phyloP scores from a whole-genome alignment of 2,113 vertebrate genomes.

The Lagopus muta region DNA sequence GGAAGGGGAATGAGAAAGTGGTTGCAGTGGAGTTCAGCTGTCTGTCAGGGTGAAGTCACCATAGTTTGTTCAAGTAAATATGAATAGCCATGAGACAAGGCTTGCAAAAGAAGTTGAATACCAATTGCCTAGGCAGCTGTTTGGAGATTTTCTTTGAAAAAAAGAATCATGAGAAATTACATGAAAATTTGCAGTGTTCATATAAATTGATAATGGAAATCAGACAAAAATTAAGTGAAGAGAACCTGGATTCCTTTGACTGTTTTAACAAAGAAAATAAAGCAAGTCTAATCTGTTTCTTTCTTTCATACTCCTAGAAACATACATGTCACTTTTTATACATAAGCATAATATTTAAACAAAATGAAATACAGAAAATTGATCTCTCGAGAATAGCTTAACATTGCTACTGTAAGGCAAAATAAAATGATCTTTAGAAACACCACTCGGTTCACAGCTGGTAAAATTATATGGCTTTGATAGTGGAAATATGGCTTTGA shows the following conservation, averaged over 20 bases:
- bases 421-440: slow-evolving; percentile 41
- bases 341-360: not conserved
- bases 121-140: not conserved
- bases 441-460: not conserved
- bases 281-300: not conserved
- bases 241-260: not conserved
- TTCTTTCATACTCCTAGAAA: not conserved
- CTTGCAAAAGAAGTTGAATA: not conserved
- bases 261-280: not conserved
- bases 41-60: not conserved
- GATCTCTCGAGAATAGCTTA: not conserved
- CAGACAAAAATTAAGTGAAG: not conserved
- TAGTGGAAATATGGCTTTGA: not conserved
- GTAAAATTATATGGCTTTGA: not conserved
- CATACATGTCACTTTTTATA: not conserved
- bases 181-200: not conserved
- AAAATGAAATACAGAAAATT: not conserved
- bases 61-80: not conserved
- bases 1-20: not conserved
- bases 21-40: not conserved
- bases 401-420: not conserved
- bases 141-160: not conserved
- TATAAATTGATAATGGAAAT: not conserved
- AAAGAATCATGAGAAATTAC: not conserved
- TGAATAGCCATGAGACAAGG: not conserved